Evolutionary conservation across 2,797 vertebrate genomes (phyloP), one percentile per base, ranked within the genome.

Genomic region (Notamacropus eugenii): DNA sequence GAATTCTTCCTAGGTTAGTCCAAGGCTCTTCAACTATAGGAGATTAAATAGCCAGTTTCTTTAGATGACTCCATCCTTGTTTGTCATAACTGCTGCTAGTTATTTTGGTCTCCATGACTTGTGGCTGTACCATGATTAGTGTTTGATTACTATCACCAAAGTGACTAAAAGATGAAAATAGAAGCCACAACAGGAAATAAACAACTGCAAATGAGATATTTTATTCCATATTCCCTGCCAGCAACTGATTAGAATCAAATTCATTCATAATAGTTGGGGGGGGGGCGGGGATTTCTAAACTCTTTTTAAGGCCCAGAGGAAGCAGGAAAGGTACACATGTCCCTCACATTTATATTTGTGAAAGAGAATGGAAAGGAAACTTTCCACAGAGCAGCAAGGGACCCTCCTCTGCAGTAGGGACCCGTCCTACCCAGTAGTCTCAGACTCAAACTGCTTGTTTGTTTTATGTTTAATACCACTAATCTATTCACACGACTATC

Each of bases 91-190:
- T 5, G 92, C 50, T 1, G n/a, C 67, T 22, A 5, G 0, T 90
- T 94, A 59, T 97, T 98, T 97, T 95, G 95, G 97, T 97, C 96
- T n/a, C 90, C 54, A 91, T 91, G 98, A 97, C 97, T 98, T 97
- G 97, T 94, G 90, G 92, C 97, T 57, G 91, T 55, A 19, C 16
- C 96, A 90, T 94, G 96, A 97, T 96, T 95, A 98, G 93, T 92
- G 95, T 98, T 94, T 94, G 96, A 98, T 96, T 0, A 1, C 56
- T 92, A 95, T 91, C 93, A n/a, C 95, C 95, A 97, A 98, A 97
- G 96, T 90, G 95, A 98, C 98, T 97, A 94, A 95, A 98, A 97
- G 98, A 97, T 97, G 97, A 97, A 98, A 98, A 97, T 95, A 97
- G 97, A 98, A 97, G 97, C 96, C 97, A 96, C 96, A 97, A 97